These are phyloP conservation scores for Setophaga coronata DNA, from an alignment of 2,113 vertebrate species.

Conservation along the genomic window DNA sequence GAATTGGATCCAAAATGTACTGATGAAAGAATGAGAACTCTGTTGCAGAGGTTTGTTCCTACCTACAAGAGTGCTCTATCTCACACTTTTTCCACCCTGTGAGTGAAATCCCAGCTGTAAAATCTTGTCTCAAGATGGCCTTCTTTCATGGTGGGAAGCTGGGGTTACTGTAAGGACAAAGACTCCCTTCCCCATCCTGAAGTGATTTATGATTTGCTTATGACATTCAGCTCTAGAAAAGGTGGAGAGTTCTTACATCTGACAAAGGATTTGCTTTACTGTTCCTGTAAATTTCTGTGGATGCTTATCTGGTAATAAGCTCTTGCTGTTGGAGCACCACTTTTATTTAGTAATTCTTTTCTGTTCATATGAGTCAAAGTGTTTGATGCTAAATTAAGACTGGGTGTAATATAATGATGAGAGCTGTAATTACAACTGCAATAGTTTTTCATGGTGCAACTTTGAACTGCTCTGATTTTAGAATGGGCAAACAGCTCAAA, in stretches of 20 bases:
- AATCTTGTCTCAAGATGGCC: not conserved
- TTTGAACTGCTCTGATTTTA: not conserved
- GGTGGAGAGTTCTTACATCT: not conserved
- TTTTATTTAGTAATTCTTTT: not conserved
- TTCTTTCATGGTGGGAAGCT: constrained; percentile 1
- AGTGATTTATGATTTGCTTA: constrained; percentile 12
- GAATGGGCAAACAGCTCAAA: not conserved
- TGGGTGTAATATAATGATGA: not conserved
- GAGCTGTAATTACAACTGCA: not conserved
- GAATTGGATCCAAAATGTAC: constrained; percentile 50
- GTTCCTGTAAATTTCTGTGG: not conserved
- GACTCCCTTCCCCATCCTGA: not conserved
- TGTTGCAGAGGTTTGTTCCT: constrained; percentile 43
- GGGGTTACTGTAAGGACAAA: constrained; percentile 23
- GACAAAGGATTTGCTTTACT: not conserved
- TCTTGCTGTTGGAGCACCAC: not conserved
- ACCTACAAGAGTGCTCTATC: not conserved
- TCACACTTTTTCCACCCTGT: not conserved
- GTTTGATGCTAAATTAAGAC: not conserved
- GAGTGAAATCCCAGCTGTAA: constrained; percentile 40
- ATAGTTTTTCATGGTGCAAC: not conserved
- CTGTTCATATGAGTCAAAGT: not conserved
- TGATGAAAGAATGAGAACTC: constrained; percentile 51
- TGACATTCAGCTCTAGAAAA: not conserved
- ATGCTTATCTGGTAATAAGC: not conserved